These are phyloP conservation scores for Calliopsis andreniformis DNA, from an alignment of 1,140 invertebrate genomes.

Conservation along the genomic window DNA sequence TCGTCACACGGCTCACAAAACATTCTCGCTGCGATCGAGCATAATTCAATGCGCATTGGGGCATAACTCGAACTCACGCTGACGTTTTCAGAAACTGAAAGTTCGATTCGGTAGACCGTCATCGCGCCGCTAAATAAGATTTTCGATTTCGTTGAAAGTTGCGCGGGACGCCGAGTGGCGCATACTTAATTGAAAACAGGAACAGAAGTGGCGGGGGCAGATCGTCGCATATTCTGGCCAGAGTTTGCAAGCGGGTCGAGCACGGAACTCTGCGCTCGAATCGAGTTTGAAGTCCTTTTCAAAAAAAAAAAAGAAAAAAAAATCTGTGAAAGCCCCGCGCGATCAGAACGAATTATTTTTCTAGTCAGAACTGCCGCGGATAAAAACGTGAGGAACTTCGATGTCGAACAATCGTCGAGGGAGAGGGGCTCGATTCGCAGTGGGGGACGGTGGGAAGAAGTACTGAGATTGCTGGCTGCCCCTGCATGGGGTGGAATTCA, in stretches of 20 bases:
- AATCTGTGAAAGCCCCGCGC: background rate
- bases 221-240: background rate
- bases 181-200: background rate
- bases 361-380: too few relatives aligned
- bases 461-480: slow-evolving; percentile 29
- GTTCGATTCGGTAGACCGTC: background rate
- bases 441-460: slow-evolving; percentile 19
- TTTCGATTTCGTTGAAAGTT: background rate
- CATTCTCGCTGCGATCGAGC: background rate
- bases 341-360: slow-evolving; percentile 5
- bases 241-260: background rate
- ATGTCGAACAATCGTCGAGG: slow-evolving; percentile 3
- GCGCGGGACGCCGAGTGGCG: background rate
- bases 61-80: background rate
- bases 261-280: background rate
- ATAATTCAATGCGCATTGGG: background rate
- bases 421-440: background rate
- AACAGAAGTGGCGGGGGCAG: background rate
- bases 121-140: background rate
- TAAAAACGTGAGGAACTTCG: slow-evolving; percentile 7
- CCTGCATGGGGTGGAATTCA: slow-evolving; percentile 32
- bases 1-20: too few relatives aligned
- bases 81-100: background rate
- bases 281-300: background rate
- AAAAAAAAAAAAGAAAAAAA: too few relatives aligned